Conservation (phyloP, 2,113 vertebrate species). For the Catharus bicknelli region DNA sequence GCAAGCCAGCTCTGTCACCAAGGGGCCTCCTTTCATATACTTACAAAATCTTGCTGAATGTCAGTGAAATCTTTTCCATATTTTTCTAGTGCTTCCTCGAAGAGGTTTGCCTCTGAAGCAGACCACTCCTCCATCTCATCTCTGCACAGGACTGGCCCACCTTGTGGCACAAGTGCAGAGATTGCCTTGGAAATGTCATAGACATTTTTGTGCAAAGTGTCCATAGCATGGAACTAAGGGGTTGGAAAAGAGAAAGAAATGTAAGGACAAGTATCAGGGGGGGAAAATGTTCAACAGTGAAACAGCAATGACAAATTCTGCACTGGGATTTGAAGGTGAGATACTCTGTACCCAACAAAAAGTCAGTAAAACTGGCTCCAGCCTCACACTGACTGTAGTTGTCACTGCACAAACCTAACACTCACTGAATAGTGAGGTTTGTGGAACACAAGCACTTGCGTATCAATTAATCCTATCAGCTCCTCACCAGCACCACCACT, state of each 20-base stretch:
- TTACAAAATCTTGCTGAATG: slow-evolving; percentile 98
- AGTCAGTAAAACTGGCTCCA: neutral
- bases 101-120: slow-evolving; percentile 95
- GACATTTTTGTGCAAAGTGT: slow-evolving; percentile 91
- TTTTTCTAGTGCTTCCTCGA: slow-evolving; percentile 96
- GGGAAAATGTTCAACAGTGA: neutral
- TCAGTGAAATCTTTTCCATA: slow-evolving; percentile 98
- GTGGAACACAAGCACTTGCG: neutral
- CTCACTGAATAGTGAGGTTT: neutral
- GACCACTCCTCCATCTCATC: slow-evolving; percentile 99
- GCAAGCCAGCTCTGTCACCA: neutral
- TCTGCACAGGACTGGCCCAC: slow-evolving; percentile 94
- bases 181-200: slow-evolving; percentile 97
- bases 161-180: slow-evolving; percentile 94
- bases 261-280: neutral
- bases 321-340: neutral
- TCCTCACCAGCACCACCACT: neutral
- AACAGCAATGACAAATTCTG: neutral
- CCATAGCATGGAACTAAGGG: slow-evolving; percentile 95
- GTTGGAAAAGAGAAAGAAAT: neutral
- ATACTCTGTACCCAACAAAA: neutral
- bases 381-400: neutral
- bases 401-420: accelerated
- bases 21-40: slow-evolving; percentile 41
- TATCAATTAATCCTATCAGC: neutral